Base-by-base conservation (phyloP, 2,113 vertebrate species). In the Erinaceus europaeus region DNA sequence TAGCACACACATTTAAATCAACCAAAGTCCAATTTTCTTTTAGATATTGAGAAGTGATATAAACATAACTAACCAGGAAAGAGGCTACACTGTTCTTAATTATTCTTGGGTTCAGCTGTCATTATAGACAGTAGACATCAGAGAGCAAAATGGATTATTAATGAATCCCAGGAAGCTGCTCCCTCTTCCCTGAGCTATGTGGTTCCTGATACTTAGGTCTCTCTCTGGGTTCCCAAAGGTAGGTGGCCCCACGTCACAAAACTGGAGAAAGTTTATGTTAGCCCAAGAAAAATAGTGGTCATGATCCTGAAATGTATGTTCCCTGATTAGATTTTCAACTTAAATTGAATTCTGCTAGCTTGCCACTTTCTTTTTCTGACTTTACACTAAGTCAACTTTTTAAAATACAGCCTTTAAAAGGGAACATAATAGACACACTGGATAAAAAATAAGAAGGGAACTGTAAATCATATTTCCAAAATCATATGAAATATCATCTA, bases 401-500 rank as follows among this genome's bases (percentile, higher is more conserved):
- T 86, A 84, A 9, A 77, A 84, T 40, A 68, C 21, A 73, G 50
- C 44, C 75, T 91, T 92, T 87, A 82, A 84, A 88, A 95, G 71
- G 86, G 87, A 88, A 90, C 42, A 67, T 64, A 92, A 90, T 71
- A 91, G 84, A 80, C 34, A 92, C 32, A 36, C 29, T 0, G 4
- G 83, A 68, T 86, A 61, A 91, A 92, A 92, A 89, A 90, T 74
- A 91, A 78, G 61, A 91, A 57, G n/a, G 53, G 69, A 84, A 17
- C 55, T 64, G 3, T 64, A 81, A 74, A 82, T 84, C 61, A 21
- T 90, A 57, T 93, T 88, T 91, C 80, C 78, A 67, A 88, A 91
- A 78, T 36, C 67, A 81, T 64, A 77, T 25, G 23, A 59, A 84
- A 72, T 85, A 44, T 50, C 46, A 32, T 80, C 48, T 69, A 48